phyloP scores from a whole-genome alignment of 2,113 vertebrate genomes.

The Apteryx mantelli region DNA sequence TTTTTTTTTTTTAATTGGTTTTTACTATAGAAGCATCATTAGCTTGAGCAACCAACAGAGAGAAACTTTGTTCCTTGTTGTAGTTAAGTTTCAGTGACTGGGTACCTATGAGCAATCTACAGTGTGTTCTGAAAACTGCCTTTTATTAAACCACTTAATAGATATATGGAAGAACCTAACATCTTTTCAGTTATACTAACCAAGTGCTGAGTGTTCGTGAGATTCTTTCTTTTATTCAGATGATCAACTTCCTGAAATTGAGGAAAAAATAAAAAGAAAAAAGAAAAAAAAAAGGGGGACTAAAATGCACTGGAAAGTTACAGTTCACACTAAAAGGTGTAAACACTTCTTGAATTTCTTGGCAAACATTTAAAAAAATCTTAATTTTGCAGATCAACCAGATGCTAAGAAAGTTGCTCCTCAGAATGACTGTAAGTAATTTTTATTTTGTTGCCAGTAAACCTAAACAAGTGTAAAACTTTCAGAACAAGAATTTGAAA shows the following conservation, averaged over 20 bases:
- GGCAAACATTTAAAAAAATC: slow-evolving; percentile 62
- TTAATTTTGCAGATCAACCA: slow-evolving; percentile 94
- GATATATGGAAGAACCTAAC: slow-evolving; percentile 45
- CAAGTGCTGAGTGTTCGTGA: slow-evolving; percentile 58
- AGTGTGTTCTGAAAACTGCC: slow-evolving; percentile 62
- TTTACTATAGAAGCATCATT: slow-evolving; percentile 83
- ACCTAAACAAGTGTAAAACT: slow-evolving; percentile 24
- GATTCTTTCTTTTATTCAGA: slow-evolving; percentile 76
- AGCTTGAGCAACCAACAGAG: slow-evolving; percentile 75
- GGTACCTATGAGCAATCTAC: slow-evolving; percentile 43
- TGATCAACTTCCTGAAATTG: slow-evolving; percentile 69
- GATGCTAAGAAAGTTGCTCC: slow-evolving; percentile 98
- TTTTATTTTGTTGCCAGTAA: slow-evolving; percentile 39
- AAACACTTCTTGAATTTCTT: slow-evolving; percentile 20
- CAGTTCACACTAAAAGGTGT: slow-evolving; percentile 62
- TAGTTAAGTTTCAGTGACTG: slow-evolving; percentile 72
- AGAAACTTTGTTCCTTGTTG: slow-evolving; percentile 67
- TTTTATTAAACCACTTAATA: slow-evolving; percentile 66
- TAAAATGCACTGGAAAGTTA: slow-evolving; percentile 69
- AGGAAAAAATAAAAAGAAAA: slow-evolving; percentile 33
- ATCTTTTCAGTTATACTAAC: slow-evolving; percentile 71
- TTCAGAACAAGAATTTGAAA: slow-evolving; percentile 27
- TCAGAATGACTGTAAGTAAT: slow-evolving; percentile 92
- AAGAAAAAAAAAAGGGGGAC: not conserved
- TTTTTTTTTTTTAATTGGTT: slow-evolving; percentile 30